Percentiles rank a stretch among this genome's conserved stretches.
Conservation (phyloP, 1,140 invertebrate species). For the Drosophila watanabei region DNA sequence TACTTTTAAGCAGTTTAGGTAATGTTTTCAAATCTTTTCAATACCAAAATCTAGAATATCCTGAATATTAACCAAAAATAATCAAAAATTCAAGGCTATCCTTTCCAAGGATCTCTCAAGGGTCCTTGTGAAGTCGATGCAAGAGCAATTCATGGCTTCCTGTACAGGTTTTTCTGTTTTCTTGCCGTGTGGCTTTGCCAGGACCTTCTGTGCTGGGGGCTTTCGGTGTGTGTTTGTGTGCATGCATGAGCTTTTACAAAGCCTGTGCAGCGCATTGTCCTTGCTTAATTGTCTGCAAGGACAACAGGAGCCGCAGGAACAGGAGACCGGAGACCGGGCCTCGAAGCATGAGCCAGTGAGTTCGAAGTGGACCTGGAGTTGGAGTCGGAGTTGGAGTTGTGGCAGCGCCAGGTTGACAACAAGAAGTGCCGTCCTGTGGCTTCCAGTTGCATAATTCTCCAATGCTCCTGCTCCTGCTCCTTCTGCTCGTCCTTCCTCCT, state of each 20-base stretch:
- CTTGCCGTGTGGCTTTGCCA: constrained; percentile 11
- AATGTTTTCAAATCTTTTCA: not conserved
- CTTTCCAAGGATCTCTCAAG: not conserved
- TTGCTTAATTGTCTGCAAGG: constrained; percentile 82
- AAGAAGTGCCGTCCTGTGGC: constrained; percentile 42
- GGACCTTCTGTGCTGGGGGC: constrained; percentile 4
- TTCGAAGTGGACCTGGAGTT: constrained; percentile 16
- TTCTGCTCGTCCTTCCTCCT: not conserved
- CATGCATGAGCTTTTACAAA: constrained; percentile 58
- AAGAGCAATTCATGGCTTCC: constrained; percentile 1
- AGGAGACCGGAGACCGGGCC: not conserved
- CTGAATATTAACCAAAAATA: not conserved
- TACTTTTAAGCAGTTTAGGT: not conserved
- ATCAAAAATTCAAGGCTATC: not conserved
- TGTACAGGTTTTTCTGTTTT: not conserved
- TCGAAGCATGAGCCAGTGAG: constrained; percentile 13
- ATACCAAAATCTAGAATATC: not conserved
- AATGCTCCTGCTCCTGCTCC: constrained; percentile 40
- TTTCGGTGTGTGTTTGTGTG: constrained; percentile 9
- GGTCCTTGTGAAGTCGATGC: not conserved
- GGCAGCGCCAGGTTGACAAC: constrained; percentile 44
- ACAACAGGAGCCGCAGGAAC: constrained; percentile 47
- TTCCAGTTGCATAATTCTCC: constrained; percentile 74
- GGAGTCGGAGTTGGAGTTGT: constrained; percentile 3
- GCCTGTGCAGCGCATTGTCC: constrained; percentile 66